Evolutionary conservation across 2,888 invertebrate genomes (phyloP).

Genomic region (Vesta saturnalis): DNA sequence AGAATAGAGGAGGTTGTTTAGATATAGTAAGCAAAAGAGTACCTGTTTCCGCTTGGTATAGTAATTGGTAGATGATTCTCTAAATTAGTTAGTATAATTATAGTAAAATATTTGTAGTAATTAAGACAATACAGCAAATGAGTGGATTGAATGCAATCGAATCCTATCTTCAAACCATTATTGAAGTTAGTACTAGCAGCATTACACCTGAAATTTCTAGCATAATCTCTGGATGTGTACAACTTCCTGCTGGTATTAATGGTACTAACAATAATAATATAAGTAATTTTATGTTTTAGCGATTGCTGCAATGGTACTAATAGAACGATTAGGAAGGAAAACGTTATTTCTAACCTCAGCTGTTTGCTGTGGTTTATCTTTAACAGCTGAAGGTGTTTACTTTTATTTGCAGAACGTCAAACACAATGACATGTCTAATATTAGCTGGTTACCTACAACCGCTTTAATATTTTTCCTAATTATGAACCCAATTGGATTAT

Average conservation of each 20-base stretch:
- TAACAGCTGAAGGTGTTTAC: conserved; percentile 65
- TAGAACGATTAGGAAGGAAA: conserved; percentile 67
- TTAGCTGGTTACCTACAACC: conserved; percentile 66
- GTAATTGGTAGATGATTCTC: neutral
- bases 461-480: conserved; percentile 69
- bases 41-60: conserved; percentile 10
- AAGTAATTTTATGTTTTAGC: conserved; percentile 20
- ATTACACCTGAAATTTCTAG: conserved; percentile 67
- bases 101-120: conserved; percentile 60
- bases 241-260: conserved; percentile 65
- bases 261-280: neutral
- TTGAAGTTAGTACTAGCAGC: conserved; percentile 64
- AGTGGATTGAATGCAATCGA: conserved; percentile 70
- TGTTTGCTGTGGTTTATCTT: conserved; percentile 65
- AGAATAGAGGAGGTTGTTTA: conserved; percentile 53
- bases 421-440: conserved; percentile 56
- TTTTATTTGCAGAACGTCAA: conserved; percentile 66
- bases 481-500: conserved; percentile 69
- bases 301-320: conserved; percentile 40
- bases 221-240: conserved; percentile 69
- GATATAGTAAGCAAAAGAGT: conserved; percentile 52
- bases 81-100: conserved; percentile 61
- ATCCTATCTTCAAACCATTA: conserved; percentile 70
- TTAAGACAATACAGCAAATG: conserved; percentile 69
- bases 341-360: conserved; percentile 67